Evolutionary conservation across 2,113 vertebrate species (phyloP).

Genomic region (Brachypteracias leptosomus): DNA sequence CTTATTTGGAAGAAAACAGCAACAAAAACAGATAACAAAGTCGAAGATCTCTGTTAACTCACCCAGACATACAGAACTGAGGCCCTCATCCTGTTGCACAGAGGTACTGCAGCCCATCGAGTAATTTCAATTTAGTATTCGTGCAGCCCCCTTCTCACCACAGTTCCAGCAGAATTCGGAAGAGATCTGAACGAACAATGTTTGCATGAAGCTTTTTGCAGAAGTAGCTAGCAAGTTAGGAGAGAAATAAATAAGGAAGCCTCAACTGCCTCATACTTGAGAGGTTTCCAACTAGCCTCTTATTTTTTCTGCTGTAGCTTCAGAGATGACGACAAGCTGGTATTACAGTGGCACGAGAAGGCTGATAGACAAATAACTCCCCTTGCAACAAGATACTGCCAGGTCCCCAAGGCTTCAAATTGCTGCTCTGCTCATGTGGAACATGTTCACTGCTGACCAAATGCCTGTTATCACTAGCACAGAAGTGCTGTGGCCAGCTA

Average conservation of each 20-base stretch:
- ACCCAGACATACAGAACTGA: constrained; percentile 26
- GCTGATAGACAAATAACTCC: neutral
- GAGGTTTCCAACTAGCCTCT: neutral
- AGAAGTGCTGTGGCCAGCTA: neutral
- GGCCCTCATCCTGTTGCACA: constrained; percentile 44
- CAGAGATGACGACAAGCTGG: neutral
- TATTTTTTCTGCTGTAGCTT: neutral
- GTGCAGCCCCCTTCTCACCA: neutral
- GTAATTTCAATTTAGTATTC: accelerated
- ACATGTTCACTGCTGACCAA: neutral
- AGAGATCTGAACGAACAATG: neutral
- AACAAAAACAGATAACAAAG: neutral
- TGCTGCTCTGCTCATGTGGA: neutral
- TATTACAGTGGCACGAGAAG: accelerated
- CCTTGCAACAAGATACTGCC: neutral
- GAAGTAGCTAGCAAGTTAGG: neutral
- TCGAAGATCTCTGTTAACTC: neutral
- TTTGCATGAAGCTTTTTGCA: neutral
- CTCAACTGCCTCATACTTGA: neutral
- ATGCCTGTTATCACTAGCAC: neutral
- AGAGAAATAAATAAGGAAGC: neutral
- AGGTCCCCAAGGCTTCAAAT: neutral
- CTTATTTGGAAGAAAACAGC: neutral
- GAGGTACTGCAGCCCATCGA: constrained; percentile 4
- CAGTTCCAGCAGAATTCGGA: neutral